phyloP scores from a whole-genome alignment of 2,113 vertebrate genomes.

The Phylloscopus trochiloides region DNA sequence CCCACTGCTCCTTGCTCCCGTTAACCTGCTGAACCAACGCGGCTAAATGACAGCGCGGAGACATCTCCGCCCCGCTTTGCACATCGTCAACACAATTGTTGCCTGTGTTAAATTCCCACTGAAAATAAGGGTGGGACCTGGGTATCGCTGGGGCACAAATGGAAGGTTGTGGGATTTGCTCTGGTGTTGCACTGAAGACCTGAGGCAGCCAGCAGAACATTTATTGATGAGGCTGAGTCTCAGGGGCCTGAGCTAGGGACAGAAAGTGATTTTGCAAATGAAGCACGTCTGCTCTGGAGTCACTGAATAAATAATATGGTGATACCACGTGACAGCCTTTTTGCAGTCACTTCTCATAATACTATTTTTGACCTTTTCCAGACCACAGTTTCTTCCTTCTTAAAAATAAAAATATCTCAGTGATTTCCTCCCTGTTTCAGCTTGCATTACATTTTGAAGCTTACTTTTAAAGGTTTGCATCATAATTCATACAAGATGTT shows the following conservation, averaged over 20 bases:
- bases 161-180: neutral
- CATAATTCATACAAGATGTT: neutral
- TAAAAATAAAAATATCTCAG: neutral
- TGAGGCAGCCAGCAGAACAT: neutral
- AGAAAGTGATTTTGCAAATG: neutral
- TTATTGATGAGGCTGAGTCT: neutral
- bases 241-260: neutral
- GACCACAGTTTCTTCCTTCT: neutral
- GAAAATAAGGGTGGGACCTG: neutral
- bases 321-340: neutral
- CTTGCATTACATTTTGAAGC: neutral
- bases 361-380: neutral
- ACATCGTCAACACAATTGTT: neutral
- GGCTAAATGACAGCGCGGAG: rapidly evolving
- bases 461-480: neutral
- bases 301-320: neutral
- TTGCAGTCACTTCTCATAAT: neutral
- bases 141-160: neutral
- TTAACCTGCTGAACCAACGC: neutral
- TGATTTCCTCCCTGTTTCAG: neutral
- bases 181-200: neutral
- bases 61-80: neutral
- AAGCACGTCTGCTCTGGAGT: neutral
- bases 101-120: neutral
- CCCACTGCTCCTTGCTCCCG: neutral